Percentiles rank a stretch among this genome's conserved stretches.
phyloP scores from a whole-genome alignment of 1,140 invertebrate genomes.

The Pseudomyrmex pallidus region DNA sequence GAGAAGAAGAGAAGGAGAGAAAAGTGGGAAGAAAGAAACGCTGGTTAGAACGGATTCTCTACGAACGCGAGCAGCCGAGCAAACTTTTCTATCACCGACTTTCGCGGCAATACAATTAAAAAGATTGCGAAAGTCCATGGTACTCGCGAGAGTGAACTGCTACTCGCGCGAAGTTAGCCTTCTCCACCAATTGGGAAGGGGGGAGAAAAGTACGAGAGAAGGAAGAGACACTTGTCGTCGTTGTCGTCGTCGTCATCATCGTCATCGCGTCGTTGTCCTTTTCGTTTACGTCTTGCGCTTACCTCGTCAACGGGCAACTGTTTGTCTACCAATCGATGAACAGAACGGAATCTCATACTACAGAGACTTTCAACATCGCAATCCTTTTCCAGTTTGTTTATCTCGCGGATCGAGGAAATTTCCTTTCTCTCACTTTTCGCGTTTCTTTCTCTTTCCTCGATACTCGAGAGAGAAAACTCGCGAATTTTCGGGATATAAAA shows the following conservation, averaged over 20 bases:
- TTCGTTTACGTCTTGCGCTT: slow-evolving; percentile 55
- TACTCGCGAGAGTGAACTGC: slow-evolving; percentile 48
- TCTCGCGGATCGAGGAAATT: slow-evolving; percentile 56
- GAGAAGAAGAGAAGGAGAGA: not conserved
- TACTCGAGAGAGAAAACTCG: not conserved
- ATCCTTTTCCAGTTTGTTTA: slow-evolving; percentile 63
- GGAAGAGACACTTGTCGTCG: not conserved
- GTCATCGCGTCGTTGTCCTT: not conserved
- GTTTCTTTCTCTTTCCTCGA: slow-evolving; percentile 14
- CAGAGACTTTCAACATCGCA: slow-evolving; percentile 58
- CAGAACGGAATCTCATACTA: slow-evolving; percentile 64
- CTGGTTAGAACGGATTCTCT: slow-evolving; percentile 29
- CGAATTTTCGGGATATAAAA: not conserved
- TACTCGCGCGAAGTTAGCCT: slow-evolving; percentile 69
- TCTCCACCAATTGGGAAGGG: slow-evolving; percentile 19
- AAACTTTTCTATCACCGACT: slow-evolving; percentile 81
- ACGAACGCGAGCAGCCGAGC: slow-evolving; percentile 35
- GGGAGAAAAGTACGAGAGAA: not conserved
- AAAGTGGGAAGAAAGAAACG: slow-evolving; percentile 59
- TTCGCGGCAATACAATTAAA: slow-evolving; percentile 81
- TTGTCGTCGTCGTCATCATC: slow-evolving; percentile 1
- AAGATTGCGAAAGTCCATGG: slow-evolving; percentile 80
- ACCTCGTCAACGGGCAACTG: slow-evolving; percentile 69
- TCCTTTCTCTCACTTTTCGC: slow-evolving; percentile 54
- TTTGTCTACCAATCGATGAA: slow-evolving; percentile 80